A percentile compares a stretch with the other conserved stretches of the same genome.
phyloP scores from a whole-genome alignment of 2,113 vertebrate species.

The Caloenas nicobarica region DNA sequence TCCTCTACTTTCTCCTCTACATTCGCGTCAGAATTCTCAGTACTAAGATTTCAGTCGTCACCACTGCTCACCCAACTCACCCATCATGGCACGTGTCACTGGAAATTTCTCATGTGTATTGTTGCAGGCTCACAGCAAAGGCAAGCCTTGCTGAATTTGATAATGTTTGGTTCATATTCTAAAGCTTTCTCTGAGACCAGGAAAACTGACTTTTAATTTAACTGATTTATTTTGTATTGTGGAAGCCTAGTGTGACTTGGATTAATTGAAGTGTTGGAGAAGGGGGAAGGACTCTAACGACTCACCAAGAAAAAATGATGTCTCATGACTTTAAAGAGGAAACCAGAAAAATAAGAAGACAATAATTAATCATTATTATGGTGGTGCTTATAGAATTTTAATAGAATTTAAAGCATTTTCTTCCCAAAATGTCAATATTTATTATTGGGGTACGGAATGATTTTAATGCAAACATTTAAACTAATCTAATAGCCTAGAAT shows the following conservation, averaged over 20 bases:
- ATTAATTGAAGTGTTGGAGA: background rate
- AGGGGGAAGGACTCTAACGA: background rate
- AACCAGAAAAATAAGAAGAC: background rate
- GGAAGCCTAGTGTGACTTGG: background rate
- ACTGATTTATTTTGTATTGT: background rate
- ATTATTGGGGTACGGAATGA: background rate
- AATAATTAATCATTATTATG: background rate
- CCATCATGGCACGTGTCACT: background rate
- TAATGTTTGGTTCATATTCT: background rate
- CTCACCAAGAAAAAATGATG: background rate
- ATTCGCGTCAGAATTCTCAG: background rate
- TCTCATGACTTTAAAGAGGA: background rate
- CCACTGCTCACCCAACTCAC: background rate
- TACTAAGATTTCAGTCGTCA: background rate
- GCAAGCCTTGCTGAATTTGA: background rate
- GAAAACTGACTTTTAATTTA: background rate
- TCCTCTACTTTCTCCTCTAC: background rate
- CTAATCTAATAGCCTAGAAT: background rate
- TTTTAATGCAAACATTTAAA: background rate
- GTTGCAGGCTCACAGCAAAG: background rate
- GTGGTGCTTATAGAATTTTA: background rate
- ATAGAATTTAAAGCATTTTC: background rate
- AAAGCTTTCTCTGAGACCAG: background rate
- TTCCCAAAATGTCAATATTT: background rate
- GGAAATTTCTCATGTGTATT: fast-evolving